phyloP scores from a whole-genome alignment of 2,888 invertebrate species.

The Drosophila suboccidentalis region DNA sequence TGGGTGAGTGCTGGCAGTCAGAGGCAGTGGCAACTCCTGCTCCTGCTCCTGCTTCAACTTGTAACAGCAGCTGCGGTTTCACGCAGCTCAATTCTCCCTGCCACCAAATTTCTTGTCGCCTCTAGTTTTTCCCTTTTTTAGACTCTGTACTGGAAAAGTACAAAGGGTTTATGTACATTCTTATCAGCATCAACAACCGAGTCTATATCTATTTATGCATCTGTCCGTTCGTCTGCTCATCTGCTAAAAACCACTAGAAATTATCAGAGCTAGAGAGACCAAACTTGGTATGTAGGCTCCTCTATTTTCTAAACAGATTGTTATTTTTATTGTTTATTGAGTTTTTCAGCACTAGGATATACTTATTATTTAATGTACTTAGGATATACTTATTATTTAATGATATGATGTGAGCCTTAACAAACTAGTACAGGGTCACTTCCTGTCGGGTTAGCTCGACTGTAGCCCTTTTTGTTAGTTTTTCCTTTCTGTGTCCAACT shows the following conservation, averaged over 20 bases:
- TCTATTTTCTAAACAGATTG: no score
- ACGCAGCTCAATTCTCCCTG: constrained; percentile 51
- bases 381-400: no score
- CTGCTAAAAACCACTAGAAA: no score
- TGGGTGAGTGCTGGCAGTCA: constrained; percentile 87
- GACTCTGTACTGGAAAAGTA: neutral
- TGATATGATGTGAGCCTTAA: neutral
- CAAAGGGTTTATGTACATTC: neutral
- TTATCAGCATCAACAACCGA: no score
- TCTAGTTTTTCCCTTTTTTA: constrained; percentile 7
- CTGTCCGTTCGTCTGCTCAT: no score
- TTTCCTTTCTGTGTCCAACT: constrained; percentile 15
- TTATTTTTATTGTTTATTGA: no score
- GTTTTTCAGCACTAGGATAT: no score
- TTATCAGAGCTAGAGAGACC: no score
- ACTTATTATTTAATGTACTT: no score
- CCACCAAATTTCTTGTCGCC: constrained; percentile 5
- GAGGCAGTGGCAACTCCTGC: neutral
- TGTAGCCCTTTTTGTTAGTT: constrained; percentile 14
- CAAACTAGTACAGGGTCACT: neutral
- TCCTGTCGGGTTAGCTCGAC: neutral
- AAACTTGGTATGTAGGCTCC: no score
- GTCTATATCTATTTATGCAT: no score
- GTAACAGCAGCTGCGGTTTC: constrained; percentile 74
- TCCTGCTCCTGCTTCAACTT: neutral